Base-by-base conservation (phyloP, 2,797 vertebrate genomes). In the Chelon labrosus region DNA sequence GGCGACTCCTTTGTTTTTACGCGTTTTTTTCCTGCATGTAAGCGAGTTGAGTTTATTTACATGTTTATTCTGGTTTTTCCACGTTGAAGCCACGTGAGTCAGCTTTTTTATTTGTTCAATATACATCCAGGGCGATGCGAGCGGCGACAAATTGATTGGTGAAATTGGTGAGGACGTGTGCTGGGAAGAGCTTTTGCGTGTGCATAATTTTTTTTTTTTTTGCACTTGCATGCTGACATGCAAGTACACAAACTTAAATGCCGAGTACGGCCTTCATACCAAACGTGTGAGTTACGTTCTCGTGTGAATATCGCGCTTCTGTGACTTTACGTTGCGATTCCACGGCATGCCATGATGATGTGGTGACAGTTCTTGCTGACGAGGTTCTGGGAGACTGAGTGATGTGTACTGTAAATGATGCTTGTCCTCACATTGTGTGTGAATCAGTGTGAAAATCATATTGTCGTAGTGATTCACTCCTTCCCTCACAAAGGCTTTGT, bases 381-480 rank as follows among this genome's bases (percentile, higher is more conserved):
- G 0, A 9, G 9, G 4, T 41, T 57, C 25, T 38, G 17, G 56
- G 14, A 68, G 12, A 22, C 10, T 11, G 22, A 3, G 11, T 64
- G 14, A 4, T 38, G n/a, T 60, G 37, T 54, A 66, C 59, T 58
- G 49, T 75, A 66, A 73, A 66, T 39, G 66, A 78, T 61, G 52
- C 6, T n/a, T 55, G 47, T 37, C 13, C 27, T 65, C 25, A 58
- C 54, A 53, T 22, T 35, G 9, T 12, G 38, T 12, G 31, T 86
- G 80, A 88, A 82, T 79, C 75, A 89, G 63, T 76, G 38, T 52
- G 81, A 82, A 59, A 79, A 63, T 47, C 22, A 86, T 83, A 75
- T 85, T 76, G 65, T 41, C 19, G 9, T 72, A 65, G 13, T 88
- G 86, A 91, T 83, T 91, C 81, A 92, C 59, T 77, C 55, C 70